Percentiles rank a stretch among this genome's conserved stretches.
phyloP scores from a whole-genome alignment of 30 jellyfish, hydroid and myxozoan species.

The Cassiopea andromeda region DNA sequence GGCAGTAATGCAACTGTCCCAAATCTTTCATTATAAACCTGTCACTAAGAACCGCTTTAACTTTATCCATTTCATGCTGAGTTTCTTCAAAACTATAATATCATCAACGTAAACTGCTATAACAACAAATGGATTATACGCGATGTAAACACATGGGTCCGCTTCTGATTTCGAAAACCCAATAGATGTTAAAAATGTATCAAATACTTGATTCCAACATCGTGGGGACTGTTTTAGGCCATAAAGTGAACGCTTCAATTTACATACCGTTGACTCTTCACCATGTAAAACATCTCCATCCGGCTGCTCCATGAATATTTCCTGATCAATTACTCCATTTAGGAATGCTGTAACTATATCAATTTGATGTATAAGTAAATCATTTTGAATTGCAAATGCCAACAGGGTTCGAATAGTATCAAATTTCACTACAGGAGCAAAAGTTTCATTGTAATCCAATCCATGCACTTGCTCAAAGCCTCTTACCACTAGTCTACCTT shows the following conservation, averaged over 20 bases:
- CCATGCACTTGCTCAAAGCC: conserved; percentile 52
- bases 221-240: conserved; percentile 64
- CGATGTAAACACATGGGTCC: conserved; percentile 47
- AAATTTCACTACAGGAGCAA: conserved; percentile 33
- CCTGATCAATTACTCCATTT: conserved; percentile 52
- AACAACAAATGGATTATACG: neutral
- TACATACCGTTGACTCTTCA: neutral
- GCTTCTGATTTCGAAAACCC: conserved; percentile 18
- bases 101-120: neutral
- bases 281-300: conserved; percentile 5
- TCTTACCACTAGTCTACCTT: conserved; percentile 63
- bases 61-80: conserved; percentile 6
- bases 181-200: neutral
- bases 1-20: conserved; percentile 38
- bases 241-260: conserved; percentile 22
- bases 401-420: conserved; percentile 1
- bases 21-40: conserved; percentile 42
- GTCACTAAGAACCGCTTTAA: neutral
- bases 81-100: neutral
- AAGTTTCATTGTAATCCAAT: no score
- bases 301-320: conserved; percentile 32
- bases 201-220: conserved; percentile 35
- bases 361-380: conserved; percentile 26
- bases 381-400: conserved; percentile 54
- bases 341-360: conserved; percentile 35